phyloP scores from a whole-genome alignment of 1,140 invertebrate species.

The Drosophila pallidifrons region DNA sequence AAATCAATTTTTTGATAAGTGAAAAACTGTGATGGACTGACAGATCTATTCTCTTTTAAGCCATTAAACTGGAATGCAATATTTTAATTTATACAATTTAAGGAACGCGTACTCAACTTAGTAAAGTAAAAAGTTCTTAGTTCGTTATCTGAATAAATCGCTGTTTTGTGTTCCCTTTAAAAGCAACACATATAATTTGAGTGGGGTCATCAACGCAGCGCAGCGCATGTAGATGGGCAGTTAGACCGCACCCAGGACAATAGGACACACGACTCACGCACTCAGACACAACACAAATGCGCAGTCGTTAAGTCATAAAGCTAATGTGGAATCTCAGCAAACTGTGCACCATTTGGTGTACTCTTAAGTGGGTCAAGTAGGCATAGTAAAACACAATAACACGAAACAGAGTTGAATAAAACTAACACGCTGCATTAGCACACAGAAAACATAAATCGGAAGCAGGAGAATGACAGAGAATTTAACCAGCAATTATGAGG shows the following conservation, averaged over 20 bases:
- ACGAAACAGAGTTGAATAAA: slow-evolving; percentile 10
- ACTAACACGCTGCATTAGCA: neutral
- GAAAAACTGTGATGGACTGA: too few relatives aligned
- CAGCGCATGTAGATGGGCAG: slow-evolving; percentile 14
- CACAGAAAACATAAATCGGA: neutral
- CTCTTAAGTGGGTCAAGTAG: slow-evolving; percentile 41
- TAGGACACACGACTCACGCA: neutral
- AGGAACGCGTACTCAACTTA: too few relatives aligned
- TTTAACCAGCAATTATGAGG: too few relatives aligned
- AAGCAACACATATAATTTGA: slow-evolving; percentile 30
- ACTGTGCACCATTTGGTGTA: slow-evolving; percentile 27
- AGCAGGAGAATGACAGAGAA: neutral
- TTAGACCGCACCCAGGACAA: slow-evolving; percentile 31
- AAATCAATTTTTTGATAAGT: too few relatives aligned
- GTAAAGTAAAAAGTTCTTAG: too few relatives aligned
- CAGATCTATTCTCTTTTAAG: too few relatives aligned
- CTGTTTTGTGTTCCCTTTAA: neutral
- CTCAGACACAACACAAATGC: neutral
- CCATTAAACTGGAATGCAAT: too few relatives aligned
- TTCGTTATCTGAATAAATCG: neutral
- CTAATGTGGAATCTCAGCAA: slow-evolving; percentile 73
- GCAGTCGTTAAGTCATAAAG: slow-evolving; percentile 75
- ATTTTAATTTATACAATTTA: too few relatives aligned
- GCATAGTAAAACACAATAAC: slow-evolving; percentile 10
- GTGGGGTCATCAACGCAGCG: neutral